A percentile compares a stretch with the other conserved stretches of the same genome.
phyloP scores from a whole-genome alignment of 2,797 vertebrate species.

The Lepus oiostolus region DNA sequence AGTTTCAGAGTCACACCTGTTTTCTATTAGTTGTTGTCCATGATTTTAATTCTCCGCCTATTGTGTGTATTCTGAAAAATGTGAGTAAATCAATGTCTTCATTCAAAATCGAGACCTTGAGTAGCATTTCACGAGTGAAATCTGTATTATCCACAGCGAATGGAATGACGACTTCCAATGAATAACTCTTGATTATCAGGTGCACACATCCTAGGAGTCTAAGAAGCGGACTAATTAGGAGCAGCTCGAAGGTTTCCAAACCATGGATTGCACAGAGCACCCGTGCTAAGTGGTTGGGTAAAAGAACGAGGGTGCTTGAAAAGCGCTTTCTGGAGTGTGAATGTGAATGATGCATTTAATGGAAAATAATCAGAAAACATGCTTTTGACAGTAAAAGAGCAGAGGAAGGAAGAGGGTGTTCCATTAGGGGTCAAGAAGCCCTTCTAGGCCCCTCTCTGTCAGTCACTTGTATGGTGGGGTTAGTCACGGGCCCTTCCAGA shows the following conservation, averaged over 20 bases:
- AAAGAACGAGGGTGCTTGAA: slow-evolving; percentile 83
- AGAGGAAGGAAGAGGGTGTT: background rate
- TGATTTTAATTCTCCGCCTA: slow-evolving; percentile 86
- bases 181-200: slow-evolving; percentile 87
- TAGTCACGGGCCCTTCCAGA: background rate
- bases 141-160: slow-evolving; percentile 77
- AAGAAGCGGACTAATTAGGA: slow-evolving; percentile 84
- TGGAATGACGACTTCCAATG: slow-evolving; percentile 74
- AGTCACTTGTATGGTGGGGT: too few species aligned
- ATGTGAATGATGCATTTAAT: slow-evolving; percentile 79
- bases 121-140: slow-evolving; percentile 80
- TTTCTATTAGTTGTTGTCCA: slow-evolving; percentile 83
- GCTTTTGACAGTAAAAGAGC: slow-evolving; percentile 30
- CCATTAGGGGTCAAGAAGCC: background rate
- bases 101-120: slow-evolving; percentile 74
- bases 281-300: slow-evolving; percentile 83
- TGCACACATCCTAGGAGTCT: slow-evolving; percentile 77
- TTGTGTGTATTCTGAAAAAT: slow-evolving; percentile 81
- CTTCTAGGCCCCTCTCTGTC: background rate
- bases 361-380: slow-evolving; percentile 82
- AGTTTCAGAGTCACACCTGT: slow-evolving; percentile 82
- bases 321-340: slow-evolving; percentile 83
- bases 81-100: slow-evolving; percentile 83
- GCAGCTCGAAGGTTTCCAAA: slow-evolving; percentile 80
- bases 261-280: slow-evolving; percentile 77